These are phyloP conservation scores for Scaptomyza tumidula DNA, from an alignment of 2,888 invertebrate species.

Conservation along the genomic window DNA sequence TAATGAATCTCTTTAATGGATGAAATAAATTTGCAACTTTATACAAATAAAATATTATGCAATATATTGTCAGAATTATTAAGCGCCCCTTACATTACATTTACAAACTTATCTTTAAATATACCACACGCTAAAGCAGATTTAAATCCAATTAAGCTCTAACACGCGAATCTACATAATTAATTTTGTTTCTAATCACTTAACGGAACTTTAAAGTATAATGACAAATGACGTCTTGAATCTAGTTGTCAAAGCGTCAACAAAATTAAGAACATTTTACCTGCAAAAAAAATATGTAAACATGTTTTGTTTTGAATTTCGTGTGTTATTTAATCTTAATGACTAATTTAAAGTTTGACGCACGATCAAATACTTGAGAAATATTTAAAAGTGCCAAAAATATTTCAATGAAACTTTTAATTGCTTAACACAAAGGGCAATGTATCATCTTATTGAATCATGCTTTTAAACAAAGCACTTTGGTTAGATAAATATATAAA, in stretches of 20 bases:
- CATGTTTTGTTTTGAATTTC: conserved; percentile 5
- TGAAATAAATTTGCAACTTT: background rate
- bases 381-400: background rate
- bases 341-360: conserved; percentile 7
- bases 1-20: too few relatives aligned
- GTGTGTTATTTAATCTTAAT: background rate
- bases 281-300: conserved; percentile 3
- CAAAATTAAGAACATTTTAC: background rate
- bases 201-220: background rate
- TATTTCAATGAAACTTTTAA: conserved; percentile 1
- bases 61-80: background rate
- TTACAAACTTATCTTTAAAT: background rate
- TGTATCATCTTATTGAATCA: background rate
- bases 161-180: background rate
- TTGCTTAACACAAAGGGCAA: background rate
- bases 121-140: background rate
- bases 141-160: background rate
- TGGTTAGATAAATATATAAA: background rate
- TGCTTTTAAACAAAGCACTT: background rate
- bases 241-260: background rate
- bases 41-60: background rate
- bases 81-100: background rate
- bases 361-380: background rate
- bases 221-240: background rate
- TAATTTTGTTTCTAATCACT: background rate